A percentile compares a stretch with the other conserved stretches of the same genome.
Conservation (phyloP, 2,888 invertebrate genomes). For the Ennomos erosarius region DNA sequence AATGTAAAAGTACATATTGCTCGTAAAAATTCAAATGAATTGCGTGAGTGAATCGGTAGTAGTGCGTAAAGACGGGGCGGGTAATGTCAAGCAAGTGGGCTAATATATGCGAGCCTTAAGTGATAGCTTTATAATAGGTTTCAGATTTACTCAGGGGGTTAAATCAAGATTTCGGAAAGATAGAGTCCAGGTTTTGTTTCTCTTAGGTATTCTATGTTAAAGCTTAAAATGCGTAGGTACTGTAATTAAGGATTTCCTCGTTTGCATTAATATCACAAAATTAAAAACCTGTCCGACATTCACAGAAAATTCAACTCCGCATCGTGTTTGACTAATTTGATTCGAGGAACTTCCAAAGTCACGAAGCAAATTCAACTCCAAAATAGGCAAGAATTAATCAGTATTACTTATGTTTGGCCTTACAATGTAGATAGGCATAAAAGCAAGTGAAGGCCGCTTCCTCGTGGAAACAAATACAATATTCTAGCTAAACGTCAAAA, state of each 20-base stretch:
- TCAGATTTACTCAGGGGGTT: slow-evolving; percentile 17
- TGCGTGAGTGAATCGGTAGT: slow-evolving; percentile 51
- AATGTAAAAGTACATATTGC: slow-evolving; percentile 49
- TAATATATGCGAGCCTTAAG: slow-evolving; percentile 50
- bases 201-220: not conserved
- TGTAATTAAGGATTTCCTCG: too few relatives aligned
- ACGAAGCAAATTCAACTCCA: not conserved
- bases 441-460: slow-evolving; percentile 27
- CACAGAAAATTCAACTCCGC: too few relatives aligned
- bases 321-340: too few relatives aligned
- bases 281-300: too few relatives aligned
- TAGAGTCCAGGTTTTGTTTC: slow-evolving; percentile 7
- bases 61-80: slow-evolving; percentile 48
- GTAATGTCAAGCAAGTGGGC: slow-evolving; percentile 44
- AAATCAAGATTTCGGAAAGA: slow-evolving; percentile 22
- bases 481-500: slow-evolving; percentile 53
- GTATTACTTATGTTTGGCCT: slow-evolving; percentile 1
- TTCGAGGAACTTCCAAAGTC: too few relatives aligned
- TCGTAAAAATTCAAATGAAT: slow-evolving; percentile 59
- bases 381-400: slow-evolving; percentile 3
- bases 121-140: slow-evolving; percentile 42
- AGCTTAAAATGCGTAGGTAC: too few relatives aligned
- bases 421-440: slow-evolving; percentile 25
- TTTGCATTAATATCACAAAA: too few relatives aligned
- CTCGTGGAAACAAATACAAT: slow-evolving; percentile 26